Conservation (phyloP, 2,797 vertebrate species). For the Distichodus sexfasciatus region DNA sequence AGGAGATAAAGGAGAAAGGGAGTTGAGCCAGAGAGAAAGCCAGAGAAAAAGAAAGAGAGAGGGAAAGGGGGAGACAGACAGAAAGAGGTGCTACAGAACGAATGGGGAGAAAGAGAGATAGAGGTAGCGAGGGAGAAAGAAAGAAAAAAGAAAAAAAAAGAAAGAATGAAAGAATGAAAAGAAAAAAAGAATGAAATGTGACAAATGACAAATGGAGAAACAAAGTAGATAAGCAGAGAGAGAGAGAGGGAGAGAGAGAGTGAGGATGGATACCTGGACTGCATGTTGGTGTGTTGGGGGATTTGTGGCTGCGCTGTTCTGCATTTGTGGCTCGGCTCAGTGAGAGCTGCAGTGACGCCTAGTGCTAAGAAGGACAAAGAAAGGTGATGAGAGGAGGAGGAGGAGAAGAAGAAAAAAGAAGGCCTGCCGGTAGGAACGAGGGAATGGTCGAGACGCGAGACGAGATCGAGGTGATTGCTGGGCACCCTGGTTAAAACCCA, state of each 20-base stretch:
- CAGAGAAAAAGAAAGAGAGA: too few relatives aligned
- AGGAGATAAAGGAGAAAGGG: too few relatives aligned
- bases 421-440: not conserved
- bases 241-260: not conserved
- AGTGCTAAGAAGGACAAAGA: slow-evolving; percentile 49
- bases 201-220: not conserved
- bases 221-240: not conserved
- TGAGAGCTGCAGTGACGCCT: slow-evolving; percentile 37
- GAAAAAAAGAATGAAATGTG: too few relatives aligned
- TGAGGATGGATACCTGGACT: slow-evolving; percentile 36
- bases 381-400: slow-evolving; percentile 39
- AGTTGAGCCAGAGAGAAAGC: too few relatives aligned
- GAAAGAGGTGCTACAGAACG: too few relatives aligned
- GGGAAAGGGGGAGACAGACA: too few relatives aligned
- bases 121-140: too few relatives aligned
- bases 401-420: not conserved
- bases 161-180: too few relatives aligned
- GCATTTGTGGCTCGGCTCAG: slow-evolving; percentile 36
- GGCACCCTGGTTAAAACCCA: not conserved
- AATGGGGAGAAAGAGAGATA: too few relatives aligned
- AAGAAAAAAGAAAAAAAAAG: too few relatives aligned
- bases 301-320: slow-evolving; percentile 24
- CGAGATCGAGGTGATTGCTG: not conserved
- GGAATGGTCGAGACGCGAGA: not conserved
- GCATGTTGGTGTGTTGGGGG: slow-evolving; percentile 21